phyloP scores from a whole-genome alignment of 2,888 invertebrate species.

The Drosophila setosimentum region DNA sequence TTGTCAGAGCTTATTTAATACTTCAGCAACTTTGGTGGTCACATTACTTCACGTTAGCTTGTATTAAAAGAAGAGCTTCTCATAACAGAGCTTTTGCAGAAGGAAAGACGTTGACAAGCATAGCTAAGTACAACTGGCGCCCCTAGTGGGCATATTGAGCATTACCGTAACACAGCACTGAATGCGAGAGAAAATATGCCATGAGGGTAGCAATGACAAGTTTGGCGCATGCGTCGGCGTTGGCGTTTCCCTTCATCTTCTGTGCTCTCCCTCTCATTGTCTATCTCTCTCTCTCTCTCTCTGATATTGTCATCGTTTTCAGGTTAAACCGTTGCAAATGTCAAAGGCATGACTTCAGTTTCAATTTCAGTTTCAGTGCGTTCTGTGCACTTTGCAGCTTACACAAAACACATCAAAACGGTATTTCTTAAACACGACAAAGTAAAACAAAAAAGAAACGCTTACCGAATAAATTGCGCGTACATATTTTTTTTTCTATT shows the following conservation, averaged over 20 bases:
- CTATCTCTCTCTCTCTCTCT: conserved; percentile 16
- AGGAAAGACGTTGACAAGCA: not conserved
- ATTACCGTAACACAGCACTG: not conserved
- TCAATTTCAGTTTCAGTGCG: conserved; percentile 63
- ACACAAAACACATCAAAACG: conserved; percentile 28
- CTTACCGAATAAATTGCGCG: conserved; percentile 11
- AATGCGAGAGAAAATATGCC: not conserved
- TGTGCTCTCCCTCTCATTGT: conserved; percentile 9
- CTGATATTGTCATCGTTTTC: conserved; percentile 36
- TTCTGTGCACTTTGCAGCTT: conserved; percentile 56
- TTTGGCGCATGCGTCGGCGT: conserved; percentile 28
- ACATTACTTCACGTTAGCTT: not conserved
- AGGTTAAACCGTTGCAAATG: conserved; percentile 54
- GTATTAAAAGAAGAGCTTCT: conserved; percentile 1
- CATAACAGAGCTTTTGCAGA: not conserved
- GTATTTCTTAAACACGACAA: conserved; percentile 34
- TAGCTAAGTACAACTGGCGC: not conserved
- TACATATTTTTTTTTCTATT: conserved; percentile 8
- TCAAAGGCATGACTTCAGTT: conserved; percentile 58
- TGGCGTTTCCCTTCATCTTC: not conserved
- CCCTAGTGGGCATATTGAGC: conserved; percentile 15
- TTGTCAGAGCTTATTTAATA: not conserved
- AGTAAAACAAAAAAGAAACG: conserved; percentile 19
- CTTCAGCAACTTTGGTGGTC: not conserved
- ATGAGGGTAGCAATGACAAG: conserved; percentile 38